Base-by-base conservation (phyloP, 1,140 invertebrate species). In the Formica selysi region DNA sequence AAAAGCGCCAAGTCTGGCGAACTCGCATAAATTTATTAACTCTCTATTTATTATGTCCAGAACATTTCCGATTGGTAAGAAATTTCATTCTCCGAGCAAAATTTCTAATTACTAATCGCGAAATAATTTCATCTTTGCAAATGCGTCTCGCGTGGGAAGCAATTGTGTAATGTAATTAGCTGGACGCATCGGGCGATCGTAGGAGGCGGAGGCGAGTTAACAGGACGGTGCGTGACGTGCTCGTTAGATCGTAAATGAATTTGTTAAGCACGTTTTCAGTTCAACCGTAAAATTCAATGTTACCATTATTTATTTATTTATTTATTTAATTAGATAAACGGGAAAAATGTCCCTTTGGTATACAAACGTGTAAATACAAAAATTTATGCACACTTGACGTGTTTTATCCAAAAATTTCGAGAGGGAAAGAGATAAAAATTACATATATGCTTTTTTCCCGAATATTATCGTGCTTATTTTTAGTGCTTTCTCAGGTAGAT, bases 211-310 rank as follows among this genome's bases (percentile, higher is more conserved):
- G 62, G 57, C 29, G 38, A 61, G 38, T 59, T 41, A 59, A 8
- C n/a, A 8, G 51, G 10, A 41, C 32, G 78, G 41, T 41, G 48
- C 79, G 19, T 62, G 79, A 71, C 70, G 48, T 36, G 26, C 51
- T 73, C 67, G 26, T 81, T 61, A 61, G 26, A 54, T 73, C 79
- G 38, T 65, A 81, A 61, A 81, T 71, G 67, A 71, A 74, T 83
- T 74, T 36, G 38, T 81, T 73, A 32, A 61, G 38, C 79, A 54
- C 16, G 44, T n/a, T 29, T 62, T 73, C 67, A 1, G 3, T 26
- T 13, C 16, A 19, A 11, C 6, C 38, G 36, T 38, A 71, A 71
- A 51, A 70, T 44, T 57, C 32, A 10, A 67, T 5, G 13, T 11
- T 65, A 48, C 7, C 44, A 6, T 44, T 29, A 4, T 57, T 32